phyloP scores from a whole-genome alignment of 2,888 invertebrate genomes.

The Acrobeloides nanus region DNA sequence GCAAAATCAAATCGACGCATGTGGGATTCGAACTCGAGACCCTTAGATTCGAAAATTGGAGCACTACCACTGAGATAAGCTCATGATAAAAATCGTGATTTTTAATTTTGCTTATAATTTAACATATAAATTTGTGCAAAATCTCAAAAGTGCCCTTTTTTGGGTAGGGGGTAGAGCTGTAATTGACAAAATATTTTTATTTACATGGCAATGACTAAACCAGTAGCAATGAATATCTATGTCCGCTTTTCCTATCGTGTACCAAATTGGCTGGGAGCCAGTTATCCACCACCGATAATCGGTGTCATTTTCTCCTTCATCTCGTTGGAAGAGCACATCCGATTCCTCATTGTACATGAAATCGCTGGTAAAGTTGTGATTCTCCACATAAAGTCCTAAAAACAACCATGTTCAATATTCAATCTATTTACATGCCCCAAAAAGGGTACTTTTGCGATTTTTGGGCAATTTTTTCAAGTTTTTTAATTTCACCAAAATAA shows the following conservation, averaged over 20 bases:
- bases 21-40: too few relatives aligned
- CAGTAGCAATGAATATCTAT: slow-evolving; percentile 51
- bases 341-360: slow-evolving; percentile 49
- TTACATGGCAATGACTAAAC: slow-evolving; percentile 50
- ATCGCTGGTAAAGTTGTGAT: slow-evolving; percentile 51
- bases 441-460: slow-evolving; percentile 8
- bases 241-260: slow-evolving; percentile 47
- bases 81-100: too few relatives aligned
- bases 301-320: slow-evolving; percentile 40
- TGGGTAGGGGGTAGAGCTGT: background rate
- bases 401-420: slow-evolving; percentile 4
- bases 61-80: too few relatives aligned
- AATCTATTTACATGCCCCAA: too few relatives aligned
- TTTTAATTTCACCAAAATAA: background rate
- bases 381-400: slow-evolving; percentile 53
- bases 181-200: slow-evolving; percentile 2
- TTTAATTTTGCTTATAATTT: too few relatives aligned
- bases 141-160: too few relatives aligned
- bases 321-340: slow-evolving; percentile 40
- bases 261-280: slow-evolving; percentile 49
- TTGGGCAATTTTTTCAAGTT: too few relatives aligned
- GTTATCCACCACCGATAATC: slow-evolving; percentile 46
- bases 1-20: too few relatives aligned
- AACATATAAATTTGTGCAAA: too few relatives aligned
- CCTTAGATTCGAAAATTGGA: too few relatives aligned